Evolutionary conservation across 2,888 invertebrate genomes (phyloP), one percentile per base, ranked within the genome.

Genomic region (Bellardia bayeri): DNA sequence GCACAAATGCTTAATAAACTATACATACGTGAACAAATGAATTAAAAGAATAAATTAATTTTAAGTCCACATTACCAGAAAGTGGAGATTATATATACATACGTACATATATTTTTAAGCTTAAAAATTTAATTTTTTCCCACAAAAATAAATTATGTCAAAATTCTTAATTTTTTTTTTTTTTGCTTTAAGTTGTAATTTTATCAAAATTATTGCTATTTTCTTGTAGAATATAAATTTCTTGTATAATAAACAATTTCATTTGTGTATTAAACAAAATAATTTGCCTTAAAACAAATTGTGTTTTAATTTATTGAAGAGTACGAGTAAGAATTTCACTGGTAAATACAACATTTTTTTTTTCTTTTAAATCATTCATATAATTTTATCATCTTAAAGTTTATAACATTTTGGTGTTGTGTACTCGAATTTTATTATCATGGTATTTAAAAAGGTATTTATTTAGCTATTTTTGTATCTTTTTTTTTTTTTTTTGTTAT

Each of bases 71-170:
- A 82, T 90, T 90, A 90, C 89, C 91, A 91, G 92, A 92, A 92
- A 91, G 91, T 92, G 92, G 90, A 92, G 89, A 90, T 90, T 91
- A 91, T 92, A 91, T 90, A 90, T 89, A 68, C n/a, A 58, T 58
- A 68, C n/a, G 51, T 58, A 37, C 37, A 37, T 37, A 37, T 37
- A 37, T 74, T 74, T 11, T 13, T 74, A 68, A 74, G 30, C 23
- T 49, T 11, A 16, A 54, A 84, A 69, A 69, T 58, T 37, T 54
- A 68, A 13, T 16, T 54, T 54, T 16, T 4, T 16, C 6, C 6
- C 7, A 33, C 14, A 61, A 78, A 58, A 72, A 58, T 63, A 64
- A 66, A n/a, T 37, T 37, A 37, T 37, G 37, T 37, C 5, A 37
- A 37, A 37, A 51, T n/a, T 51, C 3, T 88, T 87, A 87, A 64